phyloP scores from a whole-genome alignment of 2,797 vertebrate species.

The Centropyge bicolor region DNA sequence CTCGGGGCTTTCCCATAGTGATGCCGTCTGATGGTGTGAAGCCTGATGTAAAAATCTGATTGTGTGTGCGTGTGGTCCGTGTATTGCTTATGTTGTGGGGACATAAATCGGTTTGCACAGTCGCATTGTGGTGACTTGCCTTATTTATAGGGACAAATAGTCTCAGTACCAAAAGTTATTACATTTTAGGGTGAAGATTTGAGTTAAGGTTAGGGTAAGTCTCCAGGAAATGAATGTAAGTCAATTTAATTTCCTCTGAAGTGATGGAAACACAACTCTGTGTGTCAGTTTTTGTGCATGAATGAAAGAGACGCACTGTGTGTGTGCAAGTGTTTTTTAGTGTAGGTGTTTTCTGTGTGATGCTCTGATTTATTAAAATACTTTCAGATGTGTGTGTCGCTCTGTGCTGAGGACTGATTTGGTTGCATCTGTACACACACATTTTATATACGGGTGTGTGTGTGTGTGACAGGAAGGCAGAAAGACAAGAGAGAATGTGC shows the following conservation, averaged over 20 bases:
- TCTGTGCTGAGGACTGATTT: not conserved
- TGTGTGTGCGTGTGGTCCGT: conserved; percentile 5
- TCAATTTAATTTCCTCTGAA: no score
- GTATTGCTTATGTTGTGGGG: no score
- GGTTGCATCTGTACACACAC: fast-evolving
- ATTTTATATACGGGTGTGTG: not conserved
- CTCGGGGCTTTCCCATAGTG: conserved; percentile 53
- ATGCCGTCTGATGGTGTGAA: conserved; percentile 63
- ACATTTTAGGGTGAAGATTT: no score
- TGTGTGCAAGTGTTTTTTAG: not conserved
- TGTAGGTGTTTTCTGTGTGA: not conserved
- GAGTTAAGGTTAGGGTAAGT: no score
- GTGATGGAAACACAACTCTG: no score
- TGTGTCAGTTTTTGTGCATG: not conserved
- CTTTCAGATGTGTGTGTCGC: conserved; percentile 1
- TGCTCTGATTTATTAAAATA: not conserved
- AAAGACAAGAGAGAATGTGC: not conserved
- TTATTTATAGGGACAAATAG: no score
- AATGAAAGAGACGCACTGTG: not conserved
- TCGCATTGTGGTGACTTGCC: no score
- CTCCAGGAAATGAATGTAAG: no score
- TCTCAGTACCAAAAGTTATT: no score
- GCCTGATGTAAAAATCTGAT: conserved; percentile 31
- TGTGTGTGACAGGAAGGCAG: not conserved
- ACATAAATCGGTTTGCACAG: no score